phyloP scores from a whole-genome alignment of 1,140 invertebrate species.

The Drosophila eugracilis region DNA sequence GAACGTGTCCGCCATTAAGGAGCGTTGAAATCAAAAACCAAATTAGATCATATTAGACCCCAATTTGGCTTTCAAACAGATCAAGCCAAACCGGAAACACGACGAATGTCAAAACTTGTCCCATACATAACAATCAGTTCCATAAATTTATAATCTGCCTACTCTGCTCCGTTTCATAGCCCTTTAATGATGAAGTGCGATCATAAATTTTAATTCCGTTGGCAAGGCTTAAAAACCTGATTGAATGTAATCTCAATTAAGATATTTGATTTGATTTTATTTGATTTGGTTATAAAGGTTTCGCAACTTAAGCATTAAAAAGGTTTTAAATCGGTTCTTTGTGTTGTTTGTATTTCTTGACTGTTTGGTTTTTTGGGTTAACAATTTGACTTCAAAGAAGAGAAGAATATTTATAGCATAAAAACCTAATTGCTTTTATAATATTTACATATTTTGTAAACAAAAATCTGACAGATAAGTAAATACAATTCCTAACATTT shows the following conservation, averaged over 20 bases:
- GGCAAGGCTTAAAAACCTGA: conserved; percentile 41
- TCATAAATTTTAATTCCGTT: conserved; percentile 47
- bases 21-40: conserved; percentile 43
- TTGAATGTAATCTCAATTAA: conserved; percentile 51
- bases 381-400: too few species aligned
- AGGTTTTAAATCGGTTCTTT: too few species aligned
- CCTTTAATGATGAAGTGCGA: conserved; percentile 50
- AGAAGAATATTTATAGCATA: too few species aligned
- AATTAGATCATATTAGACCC: conserved; percentile 46
- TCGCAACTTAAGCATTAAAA: too few species aligned
- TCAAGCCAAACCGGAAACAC: conserved; percentile 39
- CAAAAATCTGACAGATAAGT: too few species aligned
- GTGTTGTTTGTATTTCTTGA: too few species aligned
- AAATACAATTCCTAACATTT: too few species aligned
- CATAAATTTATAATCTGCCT: conserved; percentile 54
- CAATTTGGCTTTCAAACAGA: conserved; percentile 29
- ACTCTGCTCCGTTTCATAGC: conserved; percentile 29
- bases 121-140: conserved; percentile 32
- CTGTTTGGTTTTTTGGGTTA: too few species aligned
- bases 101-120: conserved; percentile 48
- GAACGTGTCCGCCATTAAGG: conserved; percentile 21
- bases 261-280: conserved; percentile 15
- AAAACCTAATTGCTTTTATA: too few species aligned
- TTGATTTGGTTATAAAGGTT: conserved; percentile 28
- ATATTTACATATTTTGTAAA: too few species aligned